A percentile compares a stretch with the other conserved stretches of the same genome.
Conservation (phyloP, 2,113 vertebrate species). For the Dasyornis broadbenti region DNA sequence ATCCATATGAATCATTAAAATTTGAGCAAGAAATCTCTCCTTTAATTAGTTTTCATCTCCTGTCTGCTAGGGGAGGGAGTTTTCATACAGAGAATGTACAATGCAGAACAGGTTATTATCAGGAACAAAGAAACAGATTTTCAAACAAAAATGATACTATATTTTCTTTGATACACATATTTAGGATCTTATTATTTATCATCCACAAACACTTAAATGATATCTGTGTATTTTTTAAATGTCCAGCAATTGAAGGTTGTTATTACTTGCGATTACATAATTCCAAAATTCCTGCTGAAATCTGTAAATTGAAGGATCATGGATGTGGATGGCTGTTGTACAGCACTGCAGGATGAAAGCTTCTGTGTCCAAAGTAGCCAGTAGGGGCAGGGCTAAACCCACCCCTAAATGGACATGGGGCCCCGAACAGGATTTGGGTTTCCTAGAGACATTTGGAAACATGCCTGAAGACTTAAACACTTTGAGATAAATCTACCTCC, state of each 20-base stretch:
- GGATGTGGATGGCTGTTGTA: background rate
- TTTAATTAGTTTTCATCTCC: background rate
- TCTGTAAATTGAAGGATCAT: background rate
- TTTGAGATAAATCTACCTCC: background rate
- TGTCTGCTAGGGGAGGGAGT: background rate
- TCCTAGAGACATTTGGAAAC: background rate
- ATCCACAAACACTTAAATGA: background rate
- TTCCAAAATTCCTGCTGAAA: background rate
- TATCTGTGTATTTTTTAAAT: background rate
- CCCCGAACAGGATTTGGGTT: background rate
- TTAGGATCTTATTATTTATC: background rate
- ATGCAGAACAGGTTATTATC: background rate
- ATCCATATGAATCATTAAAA: background rate
- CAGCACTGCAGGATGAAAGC: background rate
- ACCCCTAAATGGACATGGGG: accelerated
- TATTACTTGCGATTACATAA: background rate
- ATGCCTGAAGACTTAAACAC: background rate
- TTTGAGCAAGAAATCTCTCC: background rate
- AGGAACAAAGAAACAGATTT: background rate
- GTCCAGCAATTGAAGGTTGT: background rate
- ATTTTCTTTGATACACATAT: background rate
- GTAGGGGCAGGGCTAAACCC: background rate
- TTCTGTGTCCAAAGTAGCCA: background rate
- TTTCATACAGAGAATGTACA: background rate
- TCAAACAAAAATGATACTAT: background rate